phyloP scores from a whole-genome alignment of 1,140 invertebrate species.

The Penaeus chinensis region DNA sequence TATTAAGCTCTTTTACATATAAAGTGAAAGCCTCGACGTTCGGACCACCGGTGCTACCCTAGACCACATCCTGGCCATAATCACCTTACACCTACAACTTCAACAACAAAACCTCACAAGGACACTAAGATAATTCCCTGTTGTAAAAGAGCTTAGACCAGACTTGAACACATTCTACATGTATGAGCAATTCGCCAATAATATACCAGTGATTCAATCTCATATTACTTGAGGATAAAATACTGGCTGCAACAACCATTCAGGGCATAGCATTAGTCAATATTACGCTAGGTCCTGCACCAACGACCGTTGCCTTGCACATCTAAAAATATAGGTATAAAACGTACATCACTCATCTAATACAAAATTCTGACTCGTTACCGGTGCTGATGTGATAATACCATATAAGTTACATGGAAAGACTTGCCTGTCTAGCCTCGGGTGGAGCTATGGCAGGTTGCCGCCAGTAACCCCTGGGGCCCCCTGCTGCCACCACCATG shows the following conservation, averaged over 20 bases:
- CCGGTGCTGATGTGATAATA: conserved; percentile 56
- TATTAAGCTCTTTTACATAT: conserved; percentile 58
- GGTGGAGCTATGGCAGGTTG: conserved; percentile 43
- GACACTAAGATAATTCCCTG: conserved; percentile 52
- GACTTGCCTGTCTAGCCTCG: conserved; percentile 52
- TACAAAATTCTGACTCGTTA: conserved; percentile 58
- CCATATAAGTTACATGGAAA: conserved; percentile 57
- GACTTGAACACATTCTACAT: conserved; percentile 62
- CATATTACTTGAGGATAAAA: conserved; percentile 57
- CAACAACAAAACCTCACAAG: conserved; percentile 42
- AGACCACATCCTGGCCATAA: conserved; percentile 38
- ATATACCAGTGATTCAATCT: conserved; percentile 56
- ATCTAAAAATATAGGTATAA: conserved; percentile 56
- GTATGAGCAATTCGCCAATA: conserved; percentile 60
- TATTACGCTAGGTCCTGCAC: conserved; percentile 29
- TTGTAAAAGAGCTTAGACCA: conserved; percentile 61
- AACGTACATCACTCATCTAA: conserved; percentile 50
- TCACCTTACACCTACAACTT: conserved; percentile 33
- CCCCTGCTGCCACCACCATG: neutral
- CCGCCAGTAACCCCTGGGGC: neutral
- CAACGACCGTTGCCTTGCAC: conserved; percentile 27
- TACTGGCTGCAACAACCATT: conserved; percentile 57
- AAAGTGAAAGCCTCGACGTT: conserved; percentile 40
- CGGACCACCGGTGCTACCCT: conserved; percentile 47
- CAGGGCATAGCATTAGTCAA: conserved; percentile 35